Conservation (phyloP, 2,888 invertebrate species). For the Amphipyra tragopoginis region DNA sequence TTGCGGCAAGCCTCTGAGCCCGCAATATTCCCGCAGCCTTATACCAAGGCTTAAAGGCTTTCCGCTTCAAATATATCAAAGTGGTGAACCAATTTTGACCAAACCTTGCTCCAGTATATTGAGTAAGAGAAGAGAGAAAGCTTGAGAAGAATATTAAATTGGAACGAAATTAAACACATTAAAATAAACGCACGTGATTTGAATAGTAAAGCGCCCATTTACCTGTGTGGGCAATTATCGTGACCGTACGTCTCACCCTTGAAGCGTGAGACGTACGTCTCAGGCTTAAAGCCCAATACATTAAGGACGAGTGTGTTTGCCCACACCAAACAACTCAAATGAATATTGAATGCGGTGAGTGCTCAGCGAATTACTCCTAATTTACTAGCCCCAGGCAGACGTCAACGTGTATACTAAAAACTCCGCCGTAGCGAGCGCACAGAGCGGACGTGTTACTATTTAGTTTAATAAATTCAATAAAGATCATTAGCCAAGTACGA, state of each 20-base stretch:
- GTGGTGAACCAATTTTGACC: background rate
- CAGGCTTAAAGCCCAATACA: slow-evolving; percentile 51
- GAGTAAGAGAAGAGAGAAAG: background rate
- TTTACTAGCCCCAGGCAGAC: slow-evolving; percentile 48
- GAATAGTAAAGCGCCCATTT: too few relatives aligned
- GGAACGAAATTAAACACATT: too few relatives aligned
- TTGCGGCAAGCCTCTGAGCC: background rate
- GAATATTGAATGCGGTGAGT: slow-evolving; percentile 65
- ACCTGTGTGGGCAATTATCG: too few relatives aligned
- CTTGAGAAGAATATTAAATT: too few relatives aligned
- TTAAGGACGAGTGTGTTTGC: slow-evolving; percentile 54
- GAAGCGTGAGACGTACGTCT: too few relatives aligned
- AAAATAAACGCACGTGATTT: too few relatives aligned
- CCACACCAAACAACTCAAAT: slow-evolving; percentile 48
- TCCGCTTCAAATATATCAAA: background rate
- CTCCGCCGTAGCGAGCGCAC: too few relatives aligned
- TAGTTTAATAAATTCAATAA: too few relatives aligned
- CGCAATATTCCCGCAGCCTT: background rate
- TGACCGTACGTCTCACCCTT: background rate
- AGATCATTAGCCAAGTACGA: too few relatives aligned
- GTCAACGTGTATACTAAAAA: slow-evolving; percentile 18
- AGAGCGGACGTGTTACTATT: too few relatives aligned
- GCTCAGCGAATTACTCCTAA: slow-evolving; percentile 60
- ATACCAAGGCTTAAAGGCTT: background rate
- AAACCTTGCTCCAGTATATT: background rate